Evolutionary conservation across 2,797 vertebrate species (phyloP).

Genomic region (Melopsittacus undulatus): DNA sequence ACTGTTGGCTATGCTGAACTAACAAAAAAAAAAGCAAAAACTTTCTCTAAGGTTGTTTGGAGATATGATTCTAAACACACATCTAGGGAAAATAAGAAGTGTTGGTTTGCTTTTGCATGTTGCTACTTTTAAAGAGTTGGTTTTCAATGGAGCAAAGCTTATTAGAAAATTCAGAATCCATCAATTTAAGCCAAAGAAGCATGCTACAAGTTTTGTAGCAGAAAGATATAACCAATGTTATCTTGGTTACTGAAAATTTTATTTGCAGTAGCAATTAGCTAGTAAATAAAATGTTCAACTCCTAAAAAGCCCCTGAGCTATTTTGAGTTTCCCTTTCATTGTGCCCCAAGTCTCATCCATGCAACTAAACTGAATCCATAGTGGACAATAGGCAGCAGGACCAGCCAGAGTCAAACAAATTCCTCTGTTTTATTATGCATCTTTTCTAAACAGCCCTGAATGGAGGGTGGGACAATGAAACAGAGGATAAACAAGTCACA

Average conservation of each 20-base stretch:
- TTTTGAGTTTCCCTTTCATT: not conserved
- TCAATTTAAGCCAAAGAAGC: not conserved
- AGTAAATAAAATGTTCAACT: not conserved
- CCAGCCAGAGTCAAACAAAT: not conserved
- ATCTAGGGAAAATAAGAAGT: not conserved
- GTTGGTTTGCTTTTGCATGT: not conserved
- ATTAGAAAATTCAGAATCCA: not conserved
- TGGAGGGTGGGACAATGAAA: not conserved
- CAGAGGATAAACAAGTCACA: not conserved
- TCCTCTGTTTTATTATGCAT: not conserved
- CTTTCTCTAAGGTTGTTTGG: not conserved
- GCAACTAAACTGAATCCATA: not conserved
- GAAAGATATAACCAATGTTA: not conserved
- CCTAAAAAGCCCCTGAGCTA: not conserved
- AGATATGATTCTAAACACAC: not conserved
- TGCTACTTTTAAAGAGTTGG: not conserved
- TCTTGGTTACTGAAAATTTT: not conserved
- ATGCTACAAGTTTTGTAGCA: not conserved
- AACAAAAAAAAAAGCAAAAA: slow-evolving; percentile 13
- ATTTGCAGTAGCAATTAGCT: not conserved
- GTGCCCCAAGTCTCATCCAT: not conserved
- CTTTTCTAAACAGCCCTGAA: not conserved
- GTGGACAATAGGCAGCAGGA: not conserved
- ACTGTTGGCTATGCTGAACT: slow-evolving; percentile 32
- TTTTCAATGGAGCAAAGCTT: not conserved